Percentiles rank a stretch among this genome's conserved stretches.
Conservation (phyloP, 2,888 invertebrate genomes). For the Amphiduros pacificus region DNA sequence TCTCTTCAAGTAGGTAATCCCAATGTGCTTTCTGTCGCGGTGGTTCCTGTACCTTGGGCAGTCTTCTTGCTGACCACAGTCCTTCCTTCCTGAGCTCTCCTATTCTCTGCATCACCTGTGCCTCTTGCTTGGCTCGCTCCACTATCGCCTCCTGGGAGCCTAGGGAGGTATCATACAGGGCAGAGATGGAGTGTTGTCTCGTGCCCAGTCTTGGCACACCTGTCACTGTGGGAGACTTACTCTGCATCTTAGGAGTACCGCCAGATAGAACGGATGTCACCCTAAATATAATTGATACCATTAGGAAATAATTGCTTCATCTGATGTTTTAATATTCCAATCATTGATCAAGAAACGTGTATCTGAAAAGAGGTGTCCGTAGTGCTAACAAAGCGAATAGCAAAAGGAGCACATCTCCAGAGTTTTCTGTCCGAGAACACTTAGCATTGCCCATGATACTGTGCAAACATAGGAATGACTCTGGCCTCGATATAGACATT, state of each 20-base stretch:
- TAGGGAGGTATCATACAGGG: slow-evolving; percentile 55
- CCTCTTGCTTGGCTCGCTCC: slow-evolving; percentile 88
- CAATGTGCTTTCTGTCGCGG: slow-evolving; percentile 91
- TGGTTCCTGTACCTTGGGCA: slow-evolving; percentile 77
- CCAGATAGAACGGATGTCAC: too few species aligned
- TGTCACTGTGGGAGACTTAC: slow-evolving; percentile 1
- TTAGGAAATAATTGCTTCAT: too few species aligned
- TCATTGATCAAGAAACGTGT: too few species aligned
- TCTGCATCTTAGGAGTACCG: slow-evolving; percentile 52
- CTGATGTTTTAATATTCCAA: too few species aligned
- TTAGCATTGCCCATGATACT: slow-evolving; percentile 11
- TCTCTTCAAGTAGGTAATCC: slow-evolving; percentile 98
- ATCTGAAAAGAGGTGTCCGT: too few species aligned
- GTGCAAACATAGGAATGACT: slow-evolving; percentile 13
- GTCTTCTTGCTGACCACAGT: slow-evolving; percentile 87
- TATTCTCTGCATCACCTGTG: slow-evolving; percentile 89
- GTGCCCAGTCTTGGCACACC: slow-evolving; percentile 1
- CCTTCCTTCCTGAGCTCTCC: slow-evolving; percentile 90
- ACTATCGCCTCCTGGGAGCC: slow-evolving; percentile 75
- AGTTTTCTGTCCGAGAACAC: slow-evolving; percentile 6
- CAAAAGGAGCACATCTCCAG: slow-evolving; percentile 7
- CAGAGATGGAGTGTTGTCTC: slow-evolving; percentile 38
- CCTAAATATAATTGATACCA: too few species aligned
- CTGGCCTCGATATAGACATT: slow-evolving; percentile 15
- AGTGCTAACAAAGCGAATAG: too few species aligned